Evolutionary conservation across 2,797 vertebrate genomes (phyloP).

Genomic region (Cossypha heuglini): DNA sequence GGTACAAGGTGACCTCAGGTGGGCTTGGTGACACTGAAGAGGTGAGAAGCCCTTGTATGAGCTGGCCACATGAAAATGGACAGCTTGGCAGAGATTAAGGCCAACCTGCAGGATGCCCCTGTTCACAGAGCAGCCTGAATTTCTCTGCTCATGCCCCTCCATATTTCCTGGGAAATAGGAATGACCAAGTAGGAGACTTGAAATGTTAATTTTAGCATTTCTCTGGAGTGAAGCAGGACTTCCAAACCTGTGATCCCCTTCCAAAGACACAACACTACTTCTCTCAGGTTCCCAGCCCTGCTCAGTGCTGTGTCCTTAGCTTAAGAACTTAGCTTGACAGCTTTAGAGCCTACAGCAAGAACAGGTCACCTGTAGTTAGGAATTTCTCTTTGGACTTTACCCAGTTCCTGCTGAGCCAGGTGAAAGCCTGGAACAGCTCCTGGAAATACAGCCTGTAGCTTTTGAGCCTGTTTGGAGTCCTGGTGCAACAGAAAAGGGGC

Average conservation of each 20-base stretch:
- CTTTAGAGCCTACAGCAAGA: not conserved
- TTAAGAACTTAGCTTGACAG: not conserved
- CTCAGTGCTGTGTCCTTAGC: not conserved
- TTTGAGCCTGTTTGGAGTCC: not conserved
- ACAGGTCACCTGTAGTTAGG: not conserved
- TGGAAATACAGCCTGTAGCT: not conserved
- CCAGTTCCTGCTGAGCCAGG: accelerated
- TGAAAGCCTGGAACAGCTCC: not conserved
- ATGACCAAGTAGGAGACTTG: accelerated
- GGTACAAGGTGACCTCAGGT: not conserved
- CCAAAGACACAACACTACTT: not conserved
- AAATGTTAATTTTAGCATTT: not conserved
- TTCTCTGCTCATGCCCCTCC: not conserved
- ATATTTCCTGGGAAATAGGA: not conserved
- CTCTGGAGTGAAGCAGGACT: not conserved
- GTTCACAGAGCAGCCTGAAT: not conserved
- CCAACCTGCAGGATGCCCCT: not conserved
- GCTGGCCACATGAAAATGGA: not conserved
- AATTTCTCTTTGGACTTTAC: not conserved
- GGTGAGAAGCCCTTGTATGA: not conserved
- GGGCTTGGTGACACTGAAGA: not conserved
- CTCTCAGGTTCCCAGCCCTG: not conserved
- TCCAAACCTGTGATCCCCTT: not conserved
- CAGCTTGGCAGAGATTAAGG: not conserved
- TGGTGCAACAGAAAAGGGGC: not conserved